These are phyloP conservation scores for Macropus fuliginosus DNA, from an alignment of 2,797 vertebrate species.

Conservation along the genomic window DNA sequence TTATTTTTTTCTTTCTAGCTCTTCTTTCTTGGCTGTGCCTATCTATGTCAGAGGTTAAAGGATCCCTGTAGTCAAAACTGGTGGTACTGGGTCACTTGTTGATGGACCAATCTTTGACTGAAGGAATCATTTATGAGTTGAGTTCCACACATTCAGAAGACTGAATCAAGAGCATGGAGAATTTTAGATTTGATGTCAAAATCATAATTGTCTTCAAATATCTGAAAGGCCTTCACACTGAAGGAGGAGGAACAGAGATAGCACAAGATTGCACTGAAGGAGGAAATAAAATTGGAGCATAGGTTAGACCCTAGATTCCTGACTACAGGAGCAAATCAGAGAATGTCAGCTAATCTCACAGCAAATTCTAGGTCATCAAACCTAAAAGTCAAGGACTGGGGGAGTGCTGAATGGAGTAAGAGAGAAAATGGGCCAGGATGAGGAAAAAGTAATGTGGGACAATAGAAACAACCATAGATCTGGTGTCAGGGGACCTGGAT, in stretches of 20 bases:
- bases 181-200: not conserved
- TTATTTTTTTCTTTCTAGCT: not conserved
- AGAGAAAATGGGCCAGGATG: not conserved
- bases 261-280: not conserved
- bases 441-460: not conserved
- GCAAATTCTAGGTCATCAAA: not conserved
- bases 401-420: not conserved
- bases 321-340: not conserved
- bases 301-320: not conserved
- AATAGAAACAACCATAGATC: not conserved
- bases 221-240: not conserved
- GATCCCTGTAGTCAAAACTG: not conserved
- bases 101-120: not conserved
- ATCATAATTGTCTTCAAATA: not conserved
- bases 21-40: not conserved
- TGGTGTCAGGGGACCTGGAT: not conserved
- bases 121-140: not conserved
- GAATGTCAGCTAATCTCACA: not conserved
- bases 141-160: not conserved
- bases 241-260: not conserved
- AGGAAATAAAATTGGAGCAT: not conserved
- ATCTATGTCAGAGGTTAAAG: not conserved
- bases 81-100: not conserved
- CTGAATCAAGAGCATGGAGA: not conserved
- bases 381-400: not conserved